Base-by-base conservation (phyloP, 2,113 vertebrate species). In the Benitochromis conjunctus region DNA sequence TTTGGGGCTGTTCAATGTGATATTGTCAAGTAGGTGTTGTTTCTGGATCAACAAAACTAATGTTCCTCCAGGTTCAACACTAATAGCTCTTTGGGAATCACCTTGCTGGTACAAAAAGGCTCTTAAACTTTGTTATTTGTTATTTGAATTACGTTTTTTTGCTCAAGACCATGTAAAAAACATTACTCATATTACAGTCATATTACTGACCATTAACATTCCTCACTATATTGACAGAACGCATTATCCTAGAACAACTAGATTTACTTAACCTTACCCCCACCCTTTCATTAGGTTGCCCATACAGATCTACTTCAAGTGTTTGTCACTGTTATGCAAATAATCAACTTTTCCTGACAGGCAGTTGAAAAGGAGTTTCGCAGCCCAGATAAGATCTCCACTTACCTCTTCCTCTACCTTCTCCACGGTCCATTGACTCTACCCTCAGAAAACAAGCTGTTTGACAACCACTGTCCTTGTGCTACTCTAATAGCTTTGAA, bases 401-500 rank as follows among this genome's bases (percentile, higher is more conserved):
- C 53, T 54, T 74, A 79, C 79, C 21, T 86, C 48, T 51, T 38
- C 85, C 57, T 89, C 90, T 88, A 87, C 89, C 86, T 90, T 78
- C 85, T 88, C 77, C 13, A 18, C 13, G 34, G 83, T 36, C 80
- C 78, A 66, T 31, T 87, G 92, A 71, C 87, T 93, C 53, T 34
- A 62, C 38, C 78, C 62, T 60, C 76, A 86, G 90, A 53, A 87
- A 88, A 88, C 58, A 87, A 90, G 88, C 53, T 88, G 83, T 84
- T 92, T 92, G 84, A 71, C 13, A 71, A 90, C 92, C 38, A 1
- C 21, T 93, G 88, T 90, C 91, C 89, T 83, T 13, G 18, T 9
- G 9, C 76, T 78, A 53, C 69, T 89, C 71, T 24, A 41, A n/a
- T 21, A 21, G 29, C 90, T 94, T 92, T 94, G 92, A 94, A 92